A percentile compares a stretch with the other conserved stretches of the same genome.
These are phyloP conservation scores for Boleophthalmus pectinirostris DNA, from an alignment of 2,113 vertebrate species.

Conservation along the genomic window DNA sequence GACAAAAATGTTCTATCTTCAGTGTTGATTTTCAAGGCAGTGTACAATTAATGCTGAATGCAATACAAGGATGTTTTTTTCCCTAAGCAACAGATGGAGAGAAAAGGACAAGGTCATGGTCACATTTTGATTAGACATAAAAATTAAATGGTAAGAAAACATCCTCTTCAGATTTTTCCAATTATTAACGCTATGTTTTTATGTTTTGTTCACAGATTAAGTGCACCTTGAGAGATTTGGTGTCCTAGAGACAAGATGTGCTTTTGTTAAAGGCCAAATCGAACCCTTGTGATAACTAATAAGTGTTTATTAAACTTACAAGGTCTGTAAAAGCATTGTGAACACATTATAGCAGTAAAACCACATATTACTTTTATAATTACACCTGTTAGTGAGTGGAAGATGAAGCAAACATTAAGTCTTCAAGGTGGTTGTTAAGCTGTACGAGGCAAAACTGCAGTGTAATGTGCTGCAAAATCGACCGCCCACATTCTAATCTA, in stretches of 20 bases:
- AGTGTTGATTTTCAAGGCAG: neutral
- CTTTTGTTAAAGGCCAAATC: neutral
- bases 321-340: neutral
- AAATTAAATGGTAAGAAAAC: neutral
- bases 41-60: neutral
- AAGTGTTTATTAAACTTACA: neutral
- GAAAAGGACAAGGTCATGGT: conserved; percentile 5
- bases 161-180: neutral
- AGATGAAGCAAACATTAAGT: no score
- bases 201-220: neutral
- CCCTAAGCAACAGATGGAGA: neutral
- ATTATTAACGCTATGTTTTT: neutral
- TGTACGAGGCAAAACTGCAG: no score
- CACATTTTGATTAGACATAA: neutral
- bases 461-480: no score
- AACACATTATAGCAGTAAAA: neutral
- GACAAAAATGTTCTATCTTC: neutral
- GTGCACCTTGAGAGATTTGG: neutral
- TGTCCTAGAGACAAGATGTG: neutral
- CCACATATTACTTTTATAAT: neutral
- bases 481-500: no score
- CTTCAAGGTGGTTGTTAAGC: no score
- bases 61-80: neutral
- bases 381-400: neutral
- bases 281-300: neutral